These are phyloP conservation scores for Phallusia fumigata DNA, from an alignment of 23 tunicate species.

Conservation along the genomic window DNA sequence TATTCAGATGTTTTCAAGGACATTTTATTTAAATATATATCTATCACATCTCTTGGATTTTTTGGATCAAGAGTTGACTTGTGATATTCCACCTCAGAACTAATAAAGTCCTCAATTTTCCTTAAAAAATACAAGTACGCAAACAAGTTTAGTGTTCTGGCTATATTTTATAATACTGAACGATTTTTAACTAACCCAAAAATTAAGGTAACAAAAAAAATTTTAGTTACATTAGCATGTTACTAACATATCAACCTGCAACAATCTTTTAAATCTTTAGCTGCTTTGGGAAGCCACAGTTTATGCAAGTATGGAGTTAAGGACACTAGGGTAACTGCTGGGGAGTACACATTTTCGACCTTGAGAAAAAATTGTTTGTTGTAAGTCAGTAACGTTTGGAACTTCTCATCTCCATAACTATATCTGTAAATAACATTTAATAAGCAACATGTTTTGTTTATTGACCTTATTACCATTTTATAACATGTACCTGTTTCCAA, in stretches of 20 bases:
- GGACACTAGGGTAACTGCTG: background rate
- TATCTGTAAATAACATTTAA: background rate
- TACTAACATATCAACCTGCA: no score
- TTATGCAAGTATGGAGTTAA: slow-evolving; percentile 11
- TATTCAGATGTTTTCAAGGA: background rate
- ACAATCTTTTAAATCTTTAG: background rate
- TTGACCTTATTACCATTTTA: background rate
- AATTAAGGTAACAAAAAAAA: no score
- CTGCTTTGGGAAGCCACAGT: slow-evolving; percentile 20
- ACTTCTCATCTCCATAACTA: slow-evolving; percentile 3
- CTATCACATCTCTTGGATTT: slow-evolving; percentile 25
- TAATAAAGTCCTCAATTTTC: background rate
- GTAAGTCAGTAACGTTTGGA: background rate
- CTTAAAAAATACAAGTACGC: background rate
- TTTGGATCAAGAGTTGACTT: slow-evolving; percentile 11
- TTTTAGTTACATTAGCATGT: no score
- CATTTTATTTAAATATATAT: slow-evolving; percentile 9
- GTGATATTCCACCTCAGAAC: background rate
- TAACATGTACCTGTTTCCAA: slow-evolving; percentile 5
- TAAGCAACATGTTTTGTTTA: background rate
- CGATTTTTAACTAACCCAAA: no score
- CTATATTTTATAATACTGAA: no score
- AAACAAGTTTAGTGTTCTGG: no score
- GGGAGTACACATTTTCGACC: background rate
- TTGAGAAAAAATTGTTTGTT: slow-evolving; percentile 10